Evolutionary conservation across 2,113 vertebrate species (phyloP), one percentile per base, ranked within the genome.

Genomic region (Aegypius monachus): DNA sequence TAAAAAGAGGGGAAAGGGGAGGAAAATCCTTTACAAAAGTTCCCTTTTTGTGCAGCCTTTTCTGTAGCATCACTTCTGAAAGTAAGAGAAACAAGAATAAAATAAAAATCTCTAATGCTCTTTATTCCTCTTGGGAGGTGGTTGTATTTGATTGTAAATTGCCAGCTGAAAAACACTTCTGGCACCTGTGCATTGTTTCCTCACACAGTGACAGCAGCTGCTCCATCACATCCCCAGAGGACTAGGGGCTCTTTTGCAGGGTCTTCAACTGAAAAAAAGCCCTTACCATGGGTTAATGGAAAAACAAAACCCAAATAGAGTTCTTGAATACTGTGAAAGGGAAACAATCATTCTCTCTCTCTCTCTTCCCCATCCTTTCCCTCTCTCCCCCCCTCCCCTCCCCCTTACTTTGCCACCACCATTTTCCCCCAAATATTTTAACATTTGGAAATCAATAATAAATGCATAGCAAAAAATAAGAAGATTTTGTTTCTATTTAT

Each of bases 361-460:
- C 17, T 45, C 16, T 52, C 38, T 53, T 16, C 8, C 13, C 1
- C 20, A 29, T 43, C 3, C 2, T 8, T 68, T 36, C 13, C 16
- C 36, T 70, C 23, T 43, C 16, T n/a, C 19, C 13, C 1, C 9
- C 0, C 2, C 7, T 45, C 18, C 10, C 8, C 23, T 16, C 3
- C 2, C 3, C 17, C 9, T 56, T 38, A 32, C 20, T 65, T 58
- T 23, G 16, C 16, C 3, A 2, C 2, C 3, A 2, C 11, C 7
- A 17, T 61, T 72, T 70, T 2, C 5, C 7, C 12, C 9, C 1
- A 17, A 11, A n/a, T 62, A 68, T 74, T 81, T 62, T 56, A 50
- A 26, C 5, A 6, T 84, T 31, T 45, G 11, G 16, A 74, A 81
- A 68, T 26, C 8, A 68, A 11, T 50, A 56, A 56, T 17, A 74